Conservation (phyloP, 1,140 invertebrate species). For the Bombus soroeensis region DNA sequence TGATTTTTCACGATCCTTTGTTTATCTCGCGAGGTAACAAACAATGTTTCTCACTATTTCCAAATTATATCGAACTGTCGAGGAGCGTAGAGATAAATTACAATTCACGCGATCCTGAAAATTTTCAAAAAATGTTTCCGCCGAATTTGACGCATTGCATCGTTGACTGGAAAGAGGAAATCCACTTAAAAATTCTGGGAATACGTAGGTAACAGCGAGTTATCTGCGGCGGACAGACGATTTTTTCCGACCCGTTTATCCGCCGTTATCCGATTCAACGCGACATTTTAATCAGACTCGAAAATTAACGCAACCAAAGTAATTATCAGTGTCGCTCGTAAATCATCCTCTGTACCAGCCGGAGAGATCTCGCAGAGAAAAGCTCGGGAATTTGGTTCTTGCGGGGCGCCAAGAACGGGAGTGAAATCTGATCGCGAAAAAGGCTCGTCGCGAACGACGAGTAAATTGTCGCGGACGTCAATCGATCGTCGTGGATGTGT, state of each 20-base stretch:
- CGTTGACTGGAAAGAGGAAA: background rate
- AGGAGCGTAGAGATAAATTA: background rate
- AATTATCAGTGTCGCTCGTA: constrained; percentile 48
- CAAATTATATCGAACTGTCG: background rate
- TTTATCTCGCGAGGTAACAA: background rate
- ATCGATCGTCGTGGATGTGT: background rate
- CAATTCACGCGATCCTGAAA: background rate
- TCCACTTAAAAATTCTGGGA: constrained; percentile 11
- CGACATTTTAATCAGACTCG: constrained; percentile 50
- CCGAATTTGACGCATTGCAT: background rate
- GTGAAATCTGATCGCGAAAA: background rate
- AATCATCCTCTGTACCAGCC: constrained; percentile 14
- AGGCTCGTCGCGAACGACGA: background rate
- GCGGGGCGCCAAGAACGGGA: background rate
- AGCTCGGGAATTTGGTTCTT: background rate
- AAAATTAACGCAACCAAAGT: constrained; percentile 52
- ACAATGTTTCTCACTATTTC: background rate
- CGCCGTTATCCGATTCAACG: constrained; percentile 42
- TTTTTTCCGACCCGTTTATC: constrained; percentile 51
- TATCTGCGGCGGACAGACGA: constrained; percentile 43
- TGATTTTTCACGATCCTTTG: background rate
- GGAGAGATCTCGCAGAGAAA: background rate
- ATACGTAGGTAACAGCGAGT: background rate
- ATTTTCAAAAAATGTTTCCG: background rate
- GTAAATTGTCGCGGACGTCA: background rate